Percentiles rank a stretch among this genome's conserved stretches.
Conservation (phyloP, 2,113 vertebrate species). For the Climacteris rufus region DNA sequence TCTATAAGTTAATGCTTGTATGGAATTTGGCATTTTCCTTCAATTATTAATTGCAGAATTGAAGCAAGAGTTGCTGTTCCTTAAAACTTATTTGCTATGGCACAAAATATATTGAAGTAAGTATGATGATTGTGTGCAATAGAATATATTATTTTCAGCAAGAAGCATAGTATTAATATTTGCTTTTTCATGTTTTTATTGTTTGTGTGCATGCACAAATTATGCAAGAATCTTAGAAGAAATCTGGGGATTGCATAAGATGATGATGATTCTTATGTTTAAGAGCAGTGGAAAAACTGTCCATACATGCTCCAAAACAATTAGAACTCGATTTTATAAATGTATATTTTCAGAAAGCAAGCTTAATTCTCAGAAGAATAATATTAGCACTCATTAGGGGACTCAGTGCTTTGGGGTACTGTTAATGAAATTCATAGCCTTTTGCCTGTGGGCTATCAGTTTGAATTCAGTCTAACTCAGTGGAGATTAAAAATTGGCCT, state of each 20-base stretch:
- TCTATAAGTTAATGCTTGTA: not conserved
- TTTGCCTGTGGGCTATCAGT: slow-evolving; percentile 46
- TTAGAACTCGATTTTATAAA: slow-evolving; percentile 25
- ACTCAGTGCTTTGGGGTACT: slow-evolving; percentile 7
- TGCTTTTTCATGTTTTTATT: not conserved
- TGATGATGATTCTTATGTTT: not conserved
- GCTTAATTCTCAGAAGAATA: slow-evolving; percentile 54
- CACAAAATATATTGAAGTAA: not conserved
- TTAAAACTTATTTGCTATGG: not conserved
- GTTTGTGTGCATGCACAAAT: not conserved
- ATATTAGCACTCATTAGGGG: slow-evolving; percentile 50
- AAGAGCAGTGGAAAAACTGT: not conserved
- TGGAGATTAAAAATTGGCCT: slow-evolving; percentile 42
- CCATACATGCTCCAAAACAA: not conserved
- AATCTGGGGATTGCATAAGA: not conserved
- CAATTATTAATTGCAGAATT: not conserved
- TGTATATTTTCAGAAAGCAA: slow-evolving; percentile 56
- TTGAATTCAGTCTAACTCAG: slow-evolving; percentile 28
- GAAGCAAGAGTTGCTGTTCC: not conserved
- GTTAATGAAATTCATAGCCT: slow-evolving; percentile 54
- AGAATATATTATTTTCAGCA: not conserved
- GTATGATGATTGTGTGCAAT: not conserved
- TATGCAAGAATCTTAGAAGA: not conserved
- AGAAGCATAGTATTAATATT: not conserved
- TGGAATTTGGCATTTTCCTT: not conserved